These are phyloP conservation scores for Tinamus guttatus DNA, from an alignment of 2,113 vertebrate species.

Conservation along the genomic window DNA sequence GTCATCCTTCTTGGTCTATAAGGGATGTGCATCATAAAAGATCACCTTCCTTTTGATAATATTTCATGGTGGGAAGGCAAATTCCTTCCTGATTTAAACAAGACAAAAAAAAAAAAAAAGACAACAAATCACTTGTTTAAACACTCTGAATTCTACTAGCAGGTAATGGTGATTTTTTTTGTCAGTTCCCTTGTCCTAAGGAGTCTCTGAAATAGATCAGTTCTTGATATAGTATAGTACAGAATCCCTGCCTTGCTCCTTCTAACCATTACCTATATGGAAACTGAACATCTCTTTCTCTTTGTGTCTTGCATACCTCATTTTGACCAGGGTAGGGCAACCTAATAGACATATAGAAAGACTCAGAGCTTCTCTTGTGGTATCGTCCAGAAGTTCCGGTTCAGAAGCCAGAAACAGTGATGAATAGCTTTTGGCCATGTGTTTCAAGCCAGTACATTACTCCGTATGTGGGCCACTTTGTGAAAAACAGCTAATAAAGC, in stretches of 20 bases:
- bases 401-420: background rate
- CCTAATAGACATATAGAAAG: background rate
- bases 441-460: background rate
- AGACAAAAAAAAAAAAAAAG: background rate
- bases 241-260: background rate
- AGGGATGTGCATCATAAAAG: background rate
- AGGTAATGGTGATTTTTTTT: background rate
- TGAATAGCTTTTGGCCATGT: background rate
- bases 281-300: accelerated
- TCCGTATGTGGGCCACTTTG: background rate
- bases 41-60: background rate
- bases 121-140: background rate
- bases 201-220: background rate
- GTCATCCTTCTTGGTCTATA: background rate
- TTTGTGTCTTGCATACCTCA: background rate
- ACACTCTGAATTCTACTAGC: background rate
- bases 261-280: background rate
- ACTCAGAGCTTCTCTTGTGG: background rate
- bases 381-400: background rate
- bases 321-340: background rate
- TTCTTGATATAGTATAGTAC: background rate
- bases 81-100: background rate
- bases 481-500: background rate
- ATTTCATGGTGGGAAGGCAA: background rate
- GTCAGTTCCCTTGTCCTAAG: background rate